These are phyloP conservation scores for Crenuchus spilurus DNA, from an alignment of 2,797 vertebrate species.

Conservation along the genomic window DNA sequence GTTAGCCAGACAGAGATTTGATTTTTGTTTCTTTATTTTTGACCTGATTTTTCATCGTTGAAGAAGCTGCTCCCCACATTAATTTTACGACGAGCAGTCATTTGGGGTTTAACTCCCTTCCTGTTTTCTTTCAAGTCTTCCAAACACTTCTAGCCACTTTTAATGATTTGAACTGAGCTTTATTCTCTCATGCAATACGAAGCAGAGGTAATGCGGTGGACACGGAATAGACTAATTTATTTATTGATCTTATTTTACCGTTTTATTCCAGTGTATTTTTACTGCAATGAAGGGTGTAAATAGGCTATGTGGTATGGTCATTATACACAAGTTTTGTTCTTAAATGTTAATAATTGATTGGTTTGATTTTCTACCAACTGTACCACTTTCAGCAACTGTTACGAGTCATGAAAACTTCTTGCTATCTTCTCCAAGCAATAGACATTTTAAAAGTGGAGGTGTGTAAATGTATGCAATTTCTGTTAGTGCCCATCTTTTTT, in stretches of 20 bases:
- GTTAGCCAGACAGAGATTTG: constrained; percentile 72
- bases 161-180: constrained; percentile 84
- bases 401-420: constrained; percentile 77
- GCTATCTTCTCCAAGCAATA: constrained; percentile 97
- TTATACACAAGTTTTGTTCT: constrained; percentile 83
- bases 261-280: constrained; percentile 66
- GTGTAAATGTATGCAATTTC: constrained; percentile 97
- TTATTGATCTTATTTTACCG: constrained; percentile 60
- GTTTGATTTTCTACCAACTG: constrained; percentile 93
- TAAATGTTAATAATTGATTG: constrained; percentile 82
- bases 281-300: constrained; percentile 83
- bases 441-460: constrained; percentile 86
- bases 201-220: constrained; percentile 84
- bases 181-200: constrained; percentile 91
- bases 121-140: constrained; percentile 87
- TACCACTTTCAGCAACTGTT: constrained; percentile 91
- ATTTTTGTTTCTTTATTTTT: constrained; percentile 10
- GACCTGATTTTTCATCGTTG: constrained; percentile 33
- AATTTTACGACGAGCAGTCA: constrained; percentile 71
- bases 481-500: constrained; percentile 90
- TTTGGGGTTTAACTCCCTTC: constrained; percentile 70
- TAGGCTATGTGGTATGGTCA: constrained; percentile 74
- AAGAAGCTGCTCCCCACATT: constrained; percentile 81
- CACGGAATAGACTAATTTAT: constrained; percentile 68
- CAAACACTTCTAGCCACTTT: constrained; percentile 83